Evolutionary conservation across 2,113 vertebrate species (phyloP).

Genomic region (Rhea pennata): DNA sequence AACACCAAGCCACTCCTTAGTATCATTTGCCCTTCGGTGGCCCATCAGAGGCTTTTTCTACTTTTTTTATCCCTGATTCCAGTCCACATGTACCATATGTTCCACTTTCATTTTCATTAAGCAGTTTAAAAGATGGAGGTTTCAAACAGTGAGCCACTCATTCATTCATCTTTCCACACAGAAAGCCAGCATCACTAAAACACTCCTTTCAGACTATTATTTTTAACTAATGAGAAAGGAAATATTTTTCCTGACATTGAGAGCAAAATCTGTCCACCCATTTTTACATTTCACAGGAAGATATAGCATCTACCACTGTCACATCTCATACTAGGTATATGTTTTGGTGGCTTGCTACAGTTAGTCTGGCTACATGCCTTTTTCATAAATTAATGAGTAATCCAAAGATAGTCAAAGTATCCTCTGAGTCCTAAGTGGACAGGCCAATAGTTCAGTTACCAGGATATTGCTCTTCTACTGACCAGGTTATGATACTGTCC

Average conservation of each 20-base stretch:
- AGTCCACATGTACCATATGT: constrained; percentile 44
- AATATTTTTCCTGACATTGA: constrained; percentile 19
- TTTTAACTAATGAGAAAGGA: constrained; percentile 56
- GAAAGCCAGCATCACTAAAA: constrained; percentile 52
- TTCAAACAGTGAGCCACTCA: constrained; percentile 46
- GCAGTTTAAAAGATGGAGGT: constrained; percentile 59
- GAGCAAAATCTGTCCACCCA: neutral
- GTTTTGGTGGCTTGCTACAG: neutral
- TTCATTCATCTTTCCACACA: constrained; percentile 34
- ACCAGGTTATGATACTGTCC: neutral
- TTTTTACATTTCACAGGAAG: constrained; percentile 27
- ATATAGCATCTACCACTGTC: neutral
- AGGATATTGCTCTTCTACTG: neutral
- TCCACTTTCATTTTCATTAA: constrained; percentile 53
- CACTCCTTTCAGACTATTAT: constrained; percentile 36
- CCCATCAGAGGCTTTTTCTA: neutral
- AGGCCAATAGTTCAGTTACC: constrained; percentile 9
- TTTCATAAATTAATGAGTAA: constrained; percentile 69
- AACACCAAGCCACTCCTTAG: neutral
- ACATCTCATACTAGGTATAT: neutral
- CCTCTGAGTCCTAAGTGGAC: neutral
- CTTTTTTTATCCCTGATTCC: constrained; percentile 38
- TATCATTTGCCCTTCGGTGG: neutral
- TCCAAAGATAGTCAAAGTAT: constrained; percentile 56
- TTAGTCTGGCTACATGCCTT: neutral